A percentile compares a stretch with the other conserved stretches of the same genome.
Conservation (phyloP, 2,797 vertebrate species). For the Muscicapa comitata region DNA sequence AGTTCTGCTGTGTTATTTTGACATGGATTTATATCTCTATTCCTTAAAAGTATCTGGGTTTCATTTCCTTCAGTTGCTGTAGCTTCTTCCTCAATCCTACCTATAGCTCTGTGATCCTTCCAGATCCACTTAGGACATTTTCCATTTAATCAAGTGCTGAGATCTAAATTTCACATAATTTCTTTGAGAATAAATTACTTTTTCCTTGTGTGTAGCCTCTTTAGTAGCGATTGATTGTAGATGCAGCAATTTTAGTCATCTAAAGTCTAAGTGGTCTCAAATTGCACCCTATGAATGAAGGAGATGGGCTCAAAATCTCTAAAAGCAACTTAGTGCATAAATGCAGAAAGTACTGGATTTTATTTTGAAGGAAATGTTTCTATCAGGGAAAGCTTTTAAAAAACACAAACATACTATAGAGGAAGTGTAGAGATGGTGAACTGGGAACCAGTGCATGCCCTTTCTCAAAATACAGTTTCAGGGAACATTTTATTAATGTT, state of each 20-base stretch:
- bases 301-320: background rate
- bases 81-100: background rate
- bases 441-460: background rate
- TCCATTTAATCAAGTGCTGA: background rate
- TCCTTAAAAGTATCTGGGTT: background rate
- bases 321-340: background rate
- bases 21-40: background rate
- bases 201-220: background rate
- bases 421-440: background rate
- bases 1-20: background rate
- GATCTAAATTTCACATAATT: background rate
- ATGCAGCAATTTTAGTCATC: background rate
- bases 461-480: background rate
- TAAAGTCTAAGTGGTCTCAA: background rate
- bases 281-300: background rate
- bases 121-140: background rate
- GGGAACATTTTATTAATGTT: background rate
- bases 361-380: background rate
- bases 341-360: background rate
- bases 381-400: background rate
- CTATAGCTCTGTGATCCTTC: background rate
- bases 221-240: background rate
- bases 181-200: background rate
- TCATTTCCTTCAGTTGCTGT: background rate
- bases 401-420: accelerated